Base-by-base conservation (phyloP, 2,888 invertebrate species). In the Leptinotarsa haldemani region DNA sequence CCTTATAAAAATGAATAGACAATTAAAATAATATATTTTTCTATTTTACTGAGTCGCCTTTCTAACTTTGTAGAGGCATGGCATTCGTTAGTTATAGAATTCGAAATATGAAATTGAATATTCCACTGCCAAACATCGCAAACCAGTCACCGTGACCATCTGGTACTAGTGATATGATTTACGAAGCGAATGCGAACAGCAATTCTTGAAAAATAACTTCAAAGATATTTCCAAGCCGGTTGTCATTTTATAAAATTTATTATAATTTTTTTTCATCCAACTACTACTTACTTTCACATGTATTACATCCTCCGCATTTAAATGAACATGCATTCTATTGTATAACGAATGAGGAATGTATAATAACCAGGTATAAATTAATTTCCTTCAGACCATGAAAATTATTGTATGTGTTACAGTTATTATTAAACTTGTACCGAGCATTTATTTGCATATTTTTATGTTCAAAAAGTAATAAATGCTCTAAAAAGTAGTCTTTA, bases 361-460 rank as follows among this genome's bases (percentile, higher is more conserved):
- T 65, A 73, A 53, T 69, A 64, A 73, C 75, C 69, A 66, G 68
- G 70, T 69, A 69, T 67, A 68, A 73, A 75, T 75, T 72, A 71
- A 76, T 74, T 76, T 71, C 69, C 67, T 71, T 50, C 58, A 71
- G 69, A 73, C 71, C 75, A 65, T 73, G 73, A 69, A 76, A 76
- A 73, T 71, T 73, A 71, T 56, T 56, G 56, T 56, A 73, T 65
- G 12, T 65, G 58, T 53, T 58, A 65, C 58, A 69, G 68, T 53
- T 65, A 65, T 73, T 65, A 66, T 66, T 66, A 66, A 50, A 22
- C 66, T 66, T 52, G 30, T 25, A 56, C 53, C 30, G 64, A 47
- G 30, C 53, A 30, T 46, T 20, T 56, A 73, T 73, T 73, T 73
- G 65, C 66, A 71, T 71, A 71, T 66, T 67, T 71, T 67, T 56